These are phyloP conservation scores for Phania funesta DNA, from an alignment of 2,888 invertebrate genomes.

Conservation along the genomic window DNA sequence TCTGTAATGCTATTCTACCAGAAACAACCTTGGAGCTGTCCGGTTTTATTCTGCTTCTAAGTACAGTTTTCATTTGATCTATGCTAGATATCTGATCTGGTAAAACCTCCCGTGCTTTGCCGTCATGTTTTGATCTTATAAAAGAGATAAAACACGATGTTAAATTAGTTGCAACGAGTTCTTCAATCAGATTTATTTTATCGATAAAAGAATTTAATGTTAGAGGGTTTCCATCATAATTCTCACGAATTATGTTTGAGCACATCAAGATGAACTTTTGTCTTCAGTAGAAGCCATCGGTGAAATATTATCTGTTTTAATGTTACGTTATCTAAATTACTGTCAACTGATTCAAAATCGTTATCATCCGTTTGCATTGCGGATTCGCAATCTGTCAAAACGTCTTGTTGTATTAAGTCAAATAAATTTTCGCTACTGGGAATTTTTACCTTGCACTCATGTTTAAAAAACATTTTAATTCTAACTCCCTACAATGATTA, in stretches of 20 bases:
- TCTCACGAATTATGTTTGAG: not conserved
- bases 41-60: constrained; percentile 6
- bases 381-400: not conserved
- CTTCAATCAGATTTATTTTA: not conserved
- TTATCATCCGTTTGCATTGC: not conserved
- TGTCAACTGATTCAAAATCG: not conserved
- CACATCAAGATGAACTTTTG: not conserved
- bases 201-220: not conserved
- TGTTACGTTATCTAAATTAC: not conserved
- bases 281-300: not conserved
- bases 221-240: not conserved
- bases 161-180: not conserved
- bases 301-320: too few species aligned
- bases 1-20: too few species aligned
- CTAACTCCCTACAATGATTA: not conserved
- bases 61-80: not conserved
- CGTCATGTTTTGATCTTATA: not conserved
- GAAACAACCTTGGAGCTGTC: not conserved
- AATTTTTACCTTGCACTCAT: not conserved
- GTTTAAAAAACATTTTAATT: not conserved
- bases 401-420: not conserved
- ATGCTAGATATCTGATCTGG: not conserved
- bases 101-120: not conserved
- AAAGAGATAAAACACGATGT: not conserved
- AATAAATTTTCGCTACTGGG: not conserved